These are phyloP conservation scores for Sebastes ruberrimus DNA, from an alignment of 2,797 vertebrate genomes.

Conservation along the genomic window DNA sequence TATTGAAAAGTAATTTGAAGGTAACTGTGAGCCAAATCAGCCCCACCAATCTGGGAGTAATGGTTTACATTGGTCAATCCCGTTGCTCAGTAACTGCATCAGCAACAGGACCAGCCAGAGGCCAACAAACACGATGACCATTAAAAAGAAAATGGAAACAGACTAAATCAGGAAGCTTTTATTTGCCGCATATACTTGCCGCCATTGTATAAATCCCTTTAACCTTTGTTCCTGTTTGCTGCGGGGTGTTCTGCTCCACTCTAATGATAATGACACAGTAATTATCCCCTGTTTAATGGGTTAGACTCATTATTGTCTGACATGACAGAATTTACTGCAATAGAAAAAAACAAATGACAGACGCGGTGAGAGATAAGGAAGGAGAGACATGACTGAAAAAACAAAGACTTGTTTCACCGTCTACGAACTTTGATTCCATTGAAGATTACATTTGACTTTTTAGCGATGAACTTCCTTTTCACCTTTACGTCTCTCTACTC, in stretches of 20 bases:
- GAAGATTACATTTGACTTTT: background rate
- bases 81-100: background rate
- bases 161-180: background rate
- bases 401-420: slow-evolving; percentile 9
- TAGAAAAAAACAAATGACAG: slow-evolving; percentile 29
- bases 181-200: background rate
- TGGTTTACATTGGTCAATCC: background rate
- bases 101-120: background rate
- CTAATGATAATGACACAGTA: slow-evolving; percentile 48
- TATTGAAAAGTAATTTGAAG: background rate
- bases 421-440: background rate
- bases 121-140: background rate
- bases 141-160: background rate
- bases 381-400: background rate
- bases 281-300: slow-evolving; percentile 36
- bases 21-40: background rate
- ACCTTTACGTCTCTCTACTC: background rate
- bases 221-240: slow-evolving; percentile 25
- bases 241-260: slow-evolving; percentile 8
- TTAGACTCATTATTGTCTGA: slow-evolving; percentile 25
- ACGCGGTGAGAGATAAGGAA: background rate
- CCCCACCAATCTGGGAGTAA: background rate
- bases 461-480: slow-evolving; percentile 18
- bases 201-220: background rate
- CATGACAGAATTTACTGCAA: slow-evolving; percentile 25